Percentiles rank a stretch among this genome's conserved stretches.
phyloP scores from a whole-genome alignment of 2,113 vertebrate species.

The Dromaius novaehollandiae region DNA sequence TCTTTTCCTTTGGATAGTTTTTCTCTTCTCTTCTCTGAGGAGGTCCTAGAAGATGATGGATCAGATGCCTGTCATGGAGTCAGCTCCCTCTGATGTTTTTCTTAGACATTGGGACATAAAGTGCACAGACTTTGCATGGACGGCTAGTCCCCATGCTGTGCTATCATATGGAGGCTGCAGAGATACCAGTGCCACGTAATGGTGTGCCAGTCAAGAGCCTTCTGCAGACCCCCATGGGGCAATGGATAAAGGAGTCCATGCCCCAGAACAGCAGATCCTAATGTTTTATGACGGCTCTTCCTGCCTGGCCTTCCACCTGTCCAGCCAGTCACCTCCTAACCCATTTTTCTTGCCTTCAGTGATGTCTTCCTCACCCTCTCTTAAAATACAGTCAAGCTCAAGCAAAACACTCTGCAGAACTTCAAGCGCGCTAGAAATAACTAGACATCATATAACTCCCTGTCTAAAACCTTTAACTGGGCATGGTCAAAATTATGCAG shows the following conservation, averaged over 20 bases:
- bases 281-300: not conserved
- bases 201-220: not conserved
- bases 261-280: not conserved
- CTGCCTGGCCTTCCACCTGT: not conserved
- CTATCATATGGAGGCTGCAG: not conserved
- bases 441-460: not conserved
- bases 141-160: not conserved
- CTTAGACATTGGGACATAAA: rapidly evolving
- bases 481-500: not conserved
- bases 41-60: not conserved
- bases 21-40: not conserved
- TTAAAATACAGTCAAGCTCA: not conserved
- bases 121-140: not conserved
- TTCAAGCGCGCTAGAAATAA: not conserved
- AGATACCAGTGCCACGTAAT: rapidly evolving
- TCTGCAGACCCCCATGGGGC: not conserved
- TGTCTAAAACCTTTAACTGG: not conserved
- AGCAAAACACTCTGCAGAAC: not conserved
- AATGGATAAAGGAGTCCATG: rapidly evolving
- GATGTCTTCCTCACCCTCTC: not conserved
- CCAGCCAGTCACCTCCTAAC: not conserved
- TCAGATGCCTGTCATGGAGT: not conserved
- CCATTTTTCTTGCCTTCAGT: not conserved
- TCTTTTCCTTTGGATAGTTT: not conserved
- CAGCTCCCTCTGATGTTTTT: not conserved